Evolutionary conservation across 2,797 vertebrate species (phyloP).

Genomic region (Melanitta fusca): DNA sequence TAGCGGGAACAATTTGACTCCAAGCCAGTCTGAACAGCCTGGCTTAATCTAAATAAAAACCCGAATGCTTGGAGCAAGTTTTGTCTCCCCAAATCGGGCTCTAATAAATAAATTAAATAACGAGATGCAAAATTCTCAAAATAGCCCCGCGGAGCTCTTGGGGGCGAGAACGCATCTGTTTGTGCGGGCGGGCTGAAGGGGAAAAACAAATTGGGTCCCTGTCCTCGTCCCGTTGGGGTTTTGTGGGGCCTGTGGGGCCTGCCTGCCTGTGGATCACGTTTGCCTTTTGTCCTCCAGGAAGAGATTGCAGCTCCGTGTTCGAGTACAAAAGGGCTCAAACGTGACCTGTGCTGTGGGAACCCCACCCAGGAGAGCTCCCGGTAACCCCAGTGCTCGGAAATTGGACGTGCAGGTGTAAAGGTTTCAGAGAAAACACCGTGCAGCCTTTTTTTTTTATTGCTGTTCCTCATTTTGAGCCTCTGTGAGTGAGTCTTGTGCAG

Average conservation of each 20-base stretch:
- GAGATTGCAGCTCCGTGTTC: neutral
- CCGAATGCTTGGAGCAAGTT: neutral
- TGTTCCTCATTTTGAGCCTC: neutral
- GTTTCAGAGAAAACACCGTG: accelerated
- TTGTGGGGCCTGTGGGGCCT: neutral
- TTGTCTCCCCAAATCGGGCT: neutral
- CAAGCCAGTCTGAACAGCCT: neutral
- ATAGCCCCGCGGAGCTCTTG: neutral
- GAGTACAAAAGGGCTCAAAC: neutral
- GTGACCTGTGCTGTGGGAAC: accelerated
- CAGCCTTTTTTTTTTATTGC: accelerated
- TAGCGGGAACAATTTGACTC: neutral
- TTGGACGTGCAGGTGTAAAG: no score
- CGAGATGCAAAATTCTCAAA: neutral
- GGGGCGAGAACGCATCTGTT: neutral
- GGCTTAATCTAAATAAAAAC: slow-evolving; percentile 27
- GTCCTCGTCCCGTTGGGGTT: neutral
- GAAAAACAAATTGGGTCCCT: neutral
- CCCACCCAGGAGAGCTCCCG: accelerated
- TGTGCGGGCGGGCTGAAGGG: neutral
- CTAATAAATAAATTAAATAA: slow-evolving; percentile 33
- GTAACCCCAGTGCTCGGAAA: accelerated
- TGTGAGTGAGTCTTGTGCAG: accelerated
- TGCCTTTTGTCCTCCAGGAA: neutral
- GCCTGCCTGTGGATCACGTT: accelerated